Percentiles rank a stretch among this genome's conserved stretches.
phyloP scores from a whole-genome alignment of 2,888 invertebrate genomes.

The Pogonocherus hispidulus region DNA sequence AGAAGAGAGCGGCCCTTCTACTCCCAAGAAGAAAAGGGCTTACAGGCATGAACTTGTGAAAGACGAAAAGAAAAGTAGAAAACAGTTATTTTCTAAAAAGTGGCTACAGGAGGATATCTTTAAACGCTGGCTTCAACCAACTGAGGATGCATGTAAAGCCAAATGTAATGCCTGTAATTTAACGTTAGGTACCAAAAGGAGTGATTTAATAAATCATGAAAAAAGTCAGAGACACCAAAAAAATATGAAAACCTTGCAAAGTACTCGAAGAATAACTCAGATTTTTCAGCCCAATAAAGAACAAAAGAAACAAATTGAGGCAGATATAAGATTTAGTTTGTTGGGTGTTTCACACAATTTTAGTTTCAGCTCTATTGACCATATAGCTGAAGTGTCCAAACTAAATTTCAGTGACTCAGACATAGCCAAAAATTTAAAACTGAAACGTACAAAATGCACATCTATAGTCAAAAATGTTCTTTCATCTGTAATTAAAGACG shows the following conservation, averaged over 20 bases:
- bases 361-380: slow-evolving; percentile 24
- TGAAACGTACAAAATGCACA: slow-evolving; percentile 27
- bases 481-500: neutral
- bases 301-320: too few relatives aligned
- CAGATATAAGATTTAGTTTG: slow-evolving; percentile 10
- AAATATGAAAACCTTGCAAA: slow-evolving; percentile 8
- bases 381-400: slow-evolving; percentile 16
- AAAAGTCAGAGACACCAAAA: slow-evolving; percentile 7
- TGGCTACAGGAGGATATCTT: slow-evolving; percentile 14
- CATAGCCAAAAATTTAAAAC: neutral
- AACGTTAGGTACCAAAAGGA: slow-evolving; percentile 9
- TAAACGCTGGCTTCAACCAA: slow-evolving; percentile 9
- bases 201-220: slow-evolving; percentile 16
- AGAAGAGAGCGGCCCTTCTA: slow-evolving; percentile 7
- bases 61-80: slow-evolving; percentile 12
- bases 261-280: too few relatives aligned
- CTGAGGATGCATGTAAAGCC: slow-evolving; percentile 11
- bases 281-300: too few relatives aligned
- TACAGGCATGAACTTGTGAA: slow-evolving; percentile 5
- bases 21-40: slow-evolving; percentile 16
- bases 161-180: slow-evolving; percentile 8
- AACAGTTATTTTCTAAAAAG: slow-evolving; percentile 13
- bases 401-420: slow-evolving; percentile 17
- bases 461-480: slow-evolving; percentile 11
- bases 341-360: slow-evolving; percentile 26